Evolutionary conservation across 2,113 vertebrate species (phyloP).

Genomic region (Lagenorhynchus albirostris): DNA sequence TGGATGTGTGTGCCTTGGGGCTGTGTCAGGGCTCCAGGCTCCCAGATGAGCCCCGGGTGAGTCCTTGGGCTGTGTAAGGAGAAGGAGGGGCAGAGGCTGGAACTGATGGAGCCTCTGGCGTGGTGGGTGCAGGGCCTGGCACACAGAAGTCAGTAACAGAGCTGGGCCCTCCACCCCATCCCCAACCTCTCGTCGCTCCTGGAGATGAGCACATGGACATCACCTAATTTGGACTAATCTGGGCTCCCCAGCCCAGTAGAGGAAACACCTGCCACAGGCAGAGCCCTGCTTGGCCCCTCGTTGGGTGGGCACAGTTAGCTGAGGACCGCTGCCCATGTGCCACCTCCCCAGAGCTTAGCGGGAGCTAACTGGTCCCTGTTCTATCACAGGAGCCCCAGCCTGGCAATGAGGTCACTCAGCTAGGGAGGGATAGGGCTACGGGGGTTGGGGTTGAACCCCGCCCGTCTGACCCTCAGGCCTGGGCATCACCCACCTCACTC

Average conservation of each 20-base stretch:
- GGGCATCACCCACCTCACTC: too few species aligned
- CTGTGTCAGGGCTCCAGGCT: neutral
- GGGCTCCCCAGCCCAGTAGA: neutral
- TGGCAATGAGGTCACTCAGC: neutral
- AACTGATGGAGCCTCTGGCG: neutral
- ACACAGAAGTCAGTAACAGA: neutral
- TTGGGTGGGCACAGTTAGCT: too few species aligned
- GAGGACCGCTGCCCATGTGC: fast-evolving
- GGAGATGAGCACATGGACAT: neutral
- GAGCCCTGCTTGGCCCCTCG: neutral
- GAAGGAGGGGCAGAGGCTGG: neutral
- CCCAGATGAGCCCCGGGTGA: neutral
- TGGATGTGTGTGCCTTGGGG: neutral
- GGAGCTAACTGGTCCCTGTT: neutral
- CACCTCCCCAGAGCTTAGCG: neutral
- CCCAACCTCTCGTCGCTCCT: neutral
- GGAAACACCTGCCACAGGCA: neutral
- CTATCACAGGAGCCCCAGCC: neutral
- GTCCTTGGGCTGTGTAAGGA: neutral
- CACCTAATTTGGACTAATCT: neutral
- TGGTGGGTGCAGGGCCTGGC: neutral
- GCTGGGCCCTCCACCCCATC: too few species aligned
- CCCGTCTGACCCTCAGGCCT: neutral
- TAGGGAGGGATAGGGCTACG: neutral
- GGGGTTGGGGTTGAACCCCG: neutral